Conservation (phyloP, 2,888 invertebrate species). For the Halocaridina rubra region DNA sequence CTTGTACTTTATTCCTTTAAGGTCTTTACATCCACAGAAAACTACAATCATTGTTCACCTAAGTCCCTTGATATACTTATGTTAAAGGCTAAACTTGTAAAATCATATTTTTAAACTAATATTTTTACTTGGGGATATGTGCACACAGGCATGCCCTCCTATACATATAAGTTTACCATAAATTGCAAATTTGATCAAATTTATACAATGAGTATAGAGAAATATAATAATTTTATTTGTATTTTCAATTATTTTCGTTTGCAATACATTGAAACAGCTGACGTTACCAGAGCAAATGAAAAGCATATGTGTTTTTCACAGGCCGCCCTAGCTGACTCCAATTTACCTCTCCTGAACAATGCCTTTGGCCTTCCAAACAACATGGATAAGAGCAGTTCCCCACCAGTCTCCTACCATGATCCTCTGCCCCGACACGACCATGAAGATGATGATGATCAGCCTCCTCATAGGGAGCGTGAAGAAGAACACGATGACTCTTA, state of each 20-base stretch:
- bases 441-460: constrained; percentile 34
- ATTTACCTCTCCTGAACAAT: constrained; percentile 60
- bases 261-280: too few relatives aligned
- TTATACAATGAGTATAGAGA: too few relatives aligned
- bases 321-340: constrained; percentile 63
- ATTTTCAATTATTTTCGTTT: not conserved
- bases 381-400: constrained; percentile 52
- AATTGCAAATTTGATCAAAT: too few relatives aligned
- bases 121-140: too few relatives aligned
- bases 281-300: not conserved
- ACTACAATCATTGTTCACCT: too few relatives aligned
- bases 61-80: too few relatives aligned
- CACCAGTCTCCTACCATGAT: constrained; percentile 56
- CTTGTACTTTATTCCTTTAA: too few relatives aligned
- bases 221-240: not conserved
- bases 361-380: constrained; percentile 50
- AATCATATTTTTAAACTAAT: too few relatives aligned
- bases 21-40: too few relatives aligned
- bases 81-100: too few relatives aligned
- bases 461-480: constrained; percentile 29
- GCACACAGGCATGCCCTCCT: too few relatives aligned
- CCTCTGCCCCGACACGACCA: constrained; percentile 38
- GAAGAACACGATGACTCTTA: constrained; percentile 37
- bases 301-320: constrained; percentile 19
- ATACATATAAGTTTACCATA: too few relatives aligned